These are phyloP conservation scores for Syrrhaptes paradoxus DNA, from an alignment of 2,113 vertebrate genomes.

Conservation along the genomic window DNA sequence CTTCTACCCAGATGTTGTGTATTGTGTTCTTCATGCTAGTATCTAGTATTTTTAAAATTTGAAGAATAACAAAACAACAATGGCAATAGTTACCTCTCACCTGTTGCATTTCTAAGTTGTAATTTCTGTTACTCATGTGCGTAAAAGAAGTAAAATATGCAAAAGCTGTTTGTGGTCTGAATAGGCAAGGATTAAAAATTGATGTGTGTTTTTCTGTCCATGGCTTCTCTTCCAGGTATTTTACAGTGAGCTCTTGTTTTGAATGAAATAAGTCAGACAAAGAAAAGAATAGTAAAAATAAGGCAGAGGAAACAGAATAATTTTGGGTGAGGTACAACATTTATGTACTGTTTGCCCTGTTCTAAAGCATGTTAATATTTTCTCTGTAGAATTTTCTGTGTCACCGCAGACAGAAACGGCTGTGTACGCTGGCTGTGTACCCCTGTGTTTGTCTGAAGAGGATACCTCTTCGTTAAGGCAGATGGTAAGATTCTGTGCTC, in stretches of 20 bases:
- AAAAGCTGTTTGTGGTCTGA: background rate
- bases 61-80: background rate
- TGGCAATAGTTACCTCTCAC: background rate
- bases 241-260: background rate
- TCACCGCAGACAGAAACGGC: conserved; percentile 67
- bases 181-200: background rate
- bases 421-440: conserved; percentile 81
- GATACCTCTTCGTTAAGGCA: conserved; percentile 75
- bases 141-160: background rate
- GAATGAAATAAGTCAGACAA: background rate
- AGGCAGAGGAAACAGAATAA: background rate
- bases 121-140: background rate
- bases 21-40: background rate
- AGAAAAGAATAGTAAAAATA: background rate
- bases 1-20: background rate
- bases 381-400: conserved; percentile 55
- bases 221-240: background rate
- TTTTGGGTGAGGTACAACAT: background rate
- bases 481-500: conserved; percentile 79
- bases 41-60: background rate
- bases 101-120: background rate
- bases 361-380: background rate
- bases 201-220: background rate
- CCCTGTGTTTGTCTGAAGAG: conserved; percentile 78
- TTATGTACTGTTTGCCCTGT: background rate